A percentile compares a stretch with the other conserved stretches of the same genome.
Evolutionary conservation across 2,888 invertebrate genomes (phyloP).

Genomic region (Ophion ventricosus): DNA sequence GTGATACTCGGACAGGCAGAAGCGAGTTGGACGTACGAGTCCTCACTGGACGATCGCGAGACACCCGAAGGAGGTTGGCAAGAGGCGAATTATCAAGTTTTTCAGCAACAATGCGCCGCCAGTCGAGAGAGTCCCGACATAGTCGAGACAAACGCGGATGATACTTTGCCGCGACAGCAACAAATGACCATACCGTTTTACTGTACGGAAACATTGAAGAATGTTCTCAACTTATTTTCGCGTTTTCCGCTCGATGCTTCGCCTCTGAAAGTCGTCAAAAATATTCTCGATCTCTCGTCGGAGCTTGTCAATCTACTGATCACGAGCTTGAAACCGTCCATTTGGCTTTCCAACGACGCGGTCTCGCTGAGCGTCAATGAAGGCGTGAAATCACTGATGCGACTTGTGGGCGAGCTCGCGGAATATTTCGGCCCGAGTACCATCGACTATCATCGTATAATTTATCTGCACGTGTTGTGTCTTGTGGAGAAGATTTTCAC

Average conservation of each 20-base stretch:
- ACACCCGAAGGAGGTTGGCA: constrained; percentile 76
- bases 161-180: constrained; percentile 80
- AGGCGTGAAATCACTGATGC: constrained; percentile 81
- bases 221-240: constrained; percentile 76
- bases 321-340: constrained; percentile 84
- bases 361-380: constrained; percentile 75
- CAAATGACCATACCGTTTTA: constrained; percentile 84
- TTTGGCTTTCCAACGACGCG: constrained; percentile 84
- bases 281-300: constrained; percentile 74
- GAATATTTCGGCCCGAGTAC: constrained; percentile 74
- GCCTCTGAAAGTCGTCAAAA: constrained; percentile 75
- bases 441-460: constrained; percentile 80
- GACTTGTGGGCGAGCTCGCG: constrained; percentile 85
- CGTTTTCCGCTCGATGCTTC: constrained; percentile 69
- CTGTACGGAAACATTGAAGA: constrained; percentile 82
- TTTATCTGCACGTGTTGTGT: constrained; percentile 83
- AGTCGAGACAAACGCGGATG: constrained; percentile 74
- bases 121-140: constrained; percentile 74
- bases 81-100: constrained; percentile 77
- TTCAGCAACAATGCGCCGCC: constrained; percentile 75
- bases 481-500: constrained; percentile 81
- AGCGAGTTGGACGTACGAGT: constrained; percentile 60
- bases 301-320: constrained; percentile 84
- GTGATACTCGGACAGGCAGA: constrained; percentile 49
- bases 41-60: constrained; percentile 69